phyloP scores from a whole-genome alignment of 2,888 invertebrate genomes.

The Eupsilia transversa region DNA sequence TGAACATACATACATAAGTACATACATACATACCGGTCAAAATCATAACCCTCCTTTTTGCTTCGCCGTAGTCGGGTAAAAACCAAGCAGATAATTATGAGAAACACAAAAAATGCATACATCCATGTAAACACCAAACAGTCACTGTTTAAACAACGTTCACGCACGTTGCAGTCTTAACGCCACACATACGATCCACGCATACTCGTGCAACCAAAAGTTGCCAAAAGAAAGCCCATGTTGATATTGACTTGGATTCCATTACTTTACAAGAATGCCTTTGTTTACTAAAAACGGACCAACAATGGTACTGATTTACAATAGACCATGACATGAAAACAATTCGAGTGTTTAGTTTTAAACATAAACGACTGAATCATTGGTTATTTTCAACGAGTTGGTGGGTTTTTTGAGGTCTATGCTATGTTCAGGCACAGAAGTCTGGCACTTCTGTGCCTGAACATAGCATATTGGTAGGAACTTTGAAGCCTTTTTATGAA shows the following conservation, averaged over 20 bases:
- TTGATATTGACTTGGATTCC: slow-evolving; percentile 47
- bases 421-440: background rate
- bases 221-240: slow-evolving; percentile 32
- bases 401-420: background rate
- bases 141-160: background rate
- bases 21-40: too few relatives aligned
- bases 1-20: too few relatives aligned
- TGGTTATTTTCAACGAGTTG: slow-evolving; percentile 14
- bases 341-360: slow-evolving; percentile 30
- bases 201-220: background rate
- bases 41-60: too few relatives aligned
- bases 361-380: slow-evolving; percentile 29
- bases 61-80: too few relatives aligned
- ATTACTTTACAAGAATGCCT: slow-evolving; percentile 48
- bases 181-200: background rate
- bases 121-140: background rate
- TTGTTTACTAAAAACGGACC: slow-evolving; percentile 56
- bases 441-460: too few relatives aligned
- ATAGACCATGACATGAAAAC: slow-evolving; percentile 58
- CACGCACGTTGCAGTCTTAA: background rate
- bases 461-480: too few relatives aligned
- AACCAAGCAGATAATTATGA: background rate
- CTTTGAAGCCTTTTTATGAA: background rate
- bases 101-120: background rate
- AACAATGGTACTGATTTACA: slow-evolving; percentile 56